Conservation (phyloP, 2,888 invertebrate species). For the Cosmopolites sordidus region DNA sequence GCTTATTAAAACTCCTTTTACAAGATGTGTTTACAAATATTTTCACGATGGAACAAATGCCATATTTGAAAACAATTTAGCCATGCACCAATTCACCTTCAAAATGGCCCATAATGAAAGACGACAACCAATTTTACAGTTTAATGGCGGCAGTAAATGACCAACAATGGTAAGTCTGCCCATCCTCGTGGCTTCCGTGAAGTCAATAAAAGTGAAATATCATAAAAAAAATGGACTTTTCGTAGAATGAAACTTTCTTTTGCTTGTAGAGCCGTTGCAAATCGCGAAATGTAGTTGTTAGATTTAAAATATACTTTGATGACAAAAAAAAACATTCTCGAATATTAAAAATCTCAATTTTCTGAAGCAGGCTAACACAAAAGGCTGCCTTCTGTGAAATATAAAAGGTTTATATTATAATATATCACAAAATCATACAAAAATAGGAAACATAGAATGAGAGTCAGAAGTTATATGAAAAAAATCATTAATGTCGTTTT, state of each 20-base stretch:
- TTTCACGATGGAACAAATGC: constrained; percentile 10
- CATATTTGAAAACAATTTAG: constrained; percentile 24
- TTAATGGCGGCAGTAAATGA: constrained; percentile 24
- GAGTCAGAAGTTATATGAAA: no score
- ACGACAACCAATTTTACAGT: constrained; percentile 24
- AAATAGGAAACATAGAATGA: no score
- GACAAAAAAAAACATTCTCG: no score
- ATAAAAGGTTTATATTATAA: no score
- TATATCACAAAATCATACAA: no score
- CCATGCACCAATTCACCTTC: constrained; percentile 17
- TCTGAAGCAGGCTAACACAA: no score
- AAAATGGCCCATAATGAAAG: constrained; percentile 10
- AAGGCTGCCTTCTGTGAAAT: no score
- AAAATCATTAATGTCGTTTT: no score
- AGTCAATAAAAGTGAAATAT: constrained; percentile 24
- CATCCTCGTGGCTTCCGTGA: constrained; percentile 34
- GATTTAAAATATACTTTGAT: no score
- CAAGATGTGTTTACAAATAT: constrained; percentile 19
- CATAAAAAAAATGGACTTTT: constrained; percentile 23
- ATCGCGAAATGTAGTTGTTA: no score
- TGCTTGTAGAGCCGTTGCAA: constrained; percentile 2
- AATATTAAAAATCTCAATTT: no score
- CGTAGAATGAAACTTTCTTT: constrained; percentile 18
- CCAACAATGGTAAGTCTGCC: constrained; percentile 22
- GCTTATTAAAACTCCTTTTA: neutral